phyloP scores from a whole-genome alignment of 2,113 vertebrate species.

The Nasalis larvatus region DNA sequence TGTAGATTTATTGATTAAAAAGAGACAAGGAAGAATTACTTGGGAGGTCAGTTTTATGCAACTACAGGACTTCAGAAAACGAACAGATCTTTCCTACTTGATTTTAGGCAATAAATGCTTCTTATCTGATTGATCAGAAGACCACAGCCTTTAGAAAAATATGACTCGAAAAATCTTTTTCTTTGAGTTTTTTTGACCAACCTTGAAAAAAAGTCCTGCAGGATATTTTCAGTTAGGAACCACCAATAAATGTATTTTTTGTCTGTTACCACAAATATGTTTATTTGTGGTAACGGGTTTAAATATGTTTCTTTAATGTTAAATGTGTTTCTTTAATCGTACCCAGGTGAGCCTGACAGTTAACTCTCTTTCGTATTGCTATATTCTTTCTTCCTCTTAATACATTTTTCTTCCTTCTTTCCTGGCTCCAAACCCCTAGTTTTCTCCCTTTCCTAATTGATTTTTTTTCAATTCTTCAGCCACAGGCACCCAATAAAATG shows the following conservation, averaged over 20 bases:
- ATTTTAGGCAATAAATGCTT: background rate
- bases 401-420: background rate
- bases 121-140: background rate
- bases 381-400: background rate
- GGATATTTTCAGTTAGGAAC: background rate
- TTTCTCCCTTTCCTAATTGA: background rate
- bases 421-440: background rate
- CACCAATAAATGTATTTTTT: background rate
- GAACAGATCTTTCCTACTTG: background rate
- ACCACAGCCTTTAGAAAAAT: background rate
- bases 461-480: background rate
- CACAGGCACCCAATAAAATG: background rate
- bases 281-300: background rate
- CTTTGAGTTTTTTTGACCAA: background rate
- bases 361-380: background rate
- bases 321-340: background rate
- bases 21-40: background rate
- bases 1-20: background rate
- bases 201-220: background rate
- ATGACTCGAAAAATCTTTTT: background rate
- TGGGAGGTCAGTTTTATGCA: background rate
- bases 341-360: background rate
- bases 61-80: background rate
- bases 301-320: background rate
- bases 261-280: background rate